Evolutionary conservation across 2,113 vertebrate genomes (phyloP).

Genomic region (Poecilia latipinna): DNA sequence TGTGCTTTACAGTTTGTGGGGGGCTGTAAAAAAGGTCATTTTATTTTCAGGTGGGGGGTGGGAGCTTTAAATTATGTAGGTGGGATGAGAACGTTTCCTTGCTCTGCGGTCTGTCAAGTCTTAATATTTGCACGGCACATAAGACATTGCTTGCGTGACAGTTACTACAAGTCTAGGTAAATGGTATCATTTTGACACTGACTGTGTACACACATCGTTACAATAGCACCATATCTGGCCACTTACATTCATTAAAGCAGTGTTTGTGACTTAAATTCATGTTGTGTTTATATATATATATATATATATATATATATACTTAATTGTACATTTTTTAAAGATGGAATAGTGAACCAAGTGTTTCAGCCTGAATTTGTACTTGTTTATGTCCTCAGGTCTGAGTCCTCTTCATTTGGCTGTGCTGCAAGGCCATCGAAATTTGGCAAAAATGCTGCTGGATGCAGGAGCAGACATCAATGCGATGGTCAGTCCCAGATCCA

Average conservation of each 20-base stretch:
- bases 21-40: constrained; percentile 16
- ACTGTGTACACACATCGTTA: background rate
- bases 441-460: constrained; percentile 80
- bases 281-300: background rate
- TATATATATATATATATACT: no score
- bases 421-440: constrained; percentile 70
- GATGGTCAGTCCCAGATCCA: constrained; percentile 78
- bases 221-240: background rate
- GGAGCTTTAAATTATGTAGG: constrained; percentile 30
- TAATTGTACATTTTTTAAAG: background rate
- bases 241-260: background rate
- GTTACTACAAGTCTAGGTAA: background rate
- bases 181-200: background rate
- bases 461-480: constrained; percentile 86
- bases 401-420: constrained; percentile 87
- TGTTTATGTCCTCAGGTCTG: constrained; percentile 77
- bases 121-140: background rate
- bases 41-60: constrained; percentile 6
- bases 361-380: background rate
- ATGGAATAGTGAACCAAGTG: background rate
- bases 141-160: background rate
- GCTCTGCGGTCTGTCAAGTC: constrained; percentile 30
- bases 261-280: background rate
- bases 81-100: constrained; percentile 49
- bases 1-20: background rate